phyloP scores from a whole-genome alignment of 2,797 vertebrate genomes.

The Girardinus metallicus region DNA sequence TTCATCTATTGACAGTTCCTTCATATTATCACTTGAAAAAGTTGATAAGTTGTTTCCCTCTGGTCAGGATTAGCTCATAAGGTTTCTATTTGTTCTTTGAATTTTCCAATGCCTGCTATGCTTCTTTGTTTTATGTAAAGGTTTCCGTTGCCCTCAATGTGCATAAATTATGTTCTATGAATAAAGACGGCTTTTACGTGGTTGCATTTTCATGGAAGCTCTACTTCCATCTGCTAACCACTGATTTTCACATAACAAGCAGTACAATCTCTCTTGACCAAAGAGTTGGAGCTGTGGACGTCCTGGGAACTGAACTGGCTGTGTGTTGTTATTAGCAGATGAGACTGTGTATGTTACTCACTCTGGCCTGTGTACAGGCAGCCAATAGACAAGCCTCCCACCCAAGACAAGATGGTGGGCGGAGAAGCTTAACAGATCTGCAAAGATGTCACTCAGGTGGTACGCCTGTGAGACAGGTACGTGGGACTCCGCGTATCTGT shows the following conservation, averaged over 20 bases:
- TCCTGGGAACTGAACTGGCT: not conserved
- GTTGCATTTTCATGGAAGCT: not conserved
- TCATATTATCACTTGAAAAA: not conserved
- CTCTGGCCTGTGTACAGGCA: constrained; percentile 95
- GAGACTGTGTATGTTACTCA: constrained; percentile 75
- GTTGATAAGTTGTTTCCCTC: not conserved
- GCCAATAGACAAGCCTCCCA: constrained; percentile 95
- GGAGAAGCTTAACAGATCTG: constrained; percentile 93
- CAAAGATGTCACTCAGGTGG: constrained; percentile 95
- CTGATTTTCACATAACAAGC: not conserved
- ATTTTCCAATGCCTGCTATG: not conserved
- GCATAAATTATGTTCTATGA: not conserved
- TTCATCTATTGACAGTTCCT: not conserved
- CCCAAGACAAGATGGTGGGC: constrained; percentile 88
- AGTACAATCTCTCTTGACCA: not conserved
- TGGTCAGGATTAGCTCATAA: not conserved
- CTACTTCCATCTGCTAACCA: not conserved
- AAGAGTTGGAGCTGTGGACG: not conserved
- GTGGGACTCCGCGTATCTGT: constrained; percentile 87
- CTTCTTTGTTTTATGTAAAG: not conserved
- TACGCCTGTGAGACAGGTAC: constrained; percentile 91
- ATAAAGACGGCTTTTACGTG: not conserved
- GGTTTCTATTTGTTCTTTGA: not conserved
- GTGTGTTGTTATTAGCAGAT: not conserved
- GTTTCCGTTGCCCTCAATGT: not conserved